Base-by-base conservation (phyloP, 2,113 vertebrate species). In the Ellobius talpinus region DNA sequence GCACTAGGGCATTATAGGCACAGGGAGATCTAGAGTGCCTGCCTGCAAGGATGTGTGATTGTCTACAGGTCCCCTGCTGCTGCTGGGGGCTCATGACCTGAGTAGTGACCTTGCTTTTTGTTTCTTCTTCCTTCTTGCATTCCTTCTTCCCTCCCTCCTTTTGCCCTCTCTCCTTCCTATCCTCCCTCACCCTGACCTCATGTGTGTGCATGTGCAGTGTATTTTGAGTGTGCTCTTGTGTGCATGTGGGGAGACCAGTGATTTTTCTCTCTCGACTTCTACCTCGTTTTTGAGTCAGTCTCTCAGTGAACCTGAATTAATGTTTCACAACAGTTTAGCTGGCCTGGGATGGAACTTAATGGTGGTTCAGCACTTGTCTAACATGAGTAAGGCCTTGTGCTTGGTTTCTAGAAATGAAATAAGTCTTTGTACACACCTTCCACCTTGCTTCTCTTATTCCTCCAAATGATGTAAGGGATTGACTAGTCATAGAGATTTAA, bases 401-500 rank as follows among this genome's bases (percentile, higher is more conserved):
- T 82, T 84, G 39, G 11, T 45, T 70, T 13, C n/a, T 36, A 42
- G 39, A 93, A 66, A 24, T 79, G 76, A 93, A 68, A 70, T 55
- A 58, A n/a, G 92, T 76, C 50, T 31, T 66, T 82, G 12, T 85
- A 10, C 26, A 31, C 68, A 13, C 23, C 26, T 42, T 42, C 26
- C 55, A 52, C 31, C 50, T 61, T 90, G 42, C 14, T 92, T 78
- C 90, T 45, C 3, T 87, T 95, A 78, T 17, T 89, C 36, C 74
- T 24, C 42, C 7, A 87, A 78, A 95, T 92, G 19, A 68, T 47
- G 52, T 63, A 63, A 92, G 11, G 7, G 47, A 31, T 63, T 58
- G 50, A 50, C 47, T 88, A 78, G 45, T 39, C 36, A 87, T 5
- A 84, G 61, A 58, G 47, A 52, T 39, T 86, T 93, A 85, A 88